Evolutionary conservation across 2,113 vertebrate species (phyloP).

Genomic region (Phoxinus phoxinus): DNA sequence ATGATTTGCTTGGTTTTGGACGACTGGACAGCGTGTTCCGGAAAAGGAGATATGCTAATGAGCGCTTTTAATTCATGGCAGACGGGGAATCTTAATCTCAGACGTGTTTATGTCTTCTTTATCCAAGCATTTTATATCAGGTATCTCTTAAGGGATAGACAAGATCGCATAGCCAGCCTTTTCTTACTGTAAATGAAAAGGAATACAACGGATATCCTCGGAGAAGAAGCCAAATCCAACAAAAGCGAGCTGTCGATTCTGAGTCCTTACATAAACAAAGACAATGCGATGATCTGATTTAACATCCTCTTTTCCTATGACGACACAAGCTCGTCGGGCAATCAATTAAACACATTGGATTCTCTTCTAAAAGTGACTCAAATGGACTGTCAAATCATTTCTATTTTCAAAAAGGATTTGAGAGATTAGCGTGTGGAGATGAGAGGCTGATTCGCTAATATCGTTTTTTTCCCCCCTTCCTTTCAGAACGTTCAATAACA

Average conservation of each 20-base stretch:
- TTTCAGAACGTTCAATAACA: conserved; percentile 12
- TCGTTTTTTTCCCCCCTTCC: neutral
- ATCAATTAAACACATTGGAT: conserved; percentile 47
- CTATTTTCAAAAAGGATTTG: conserved; percentile 33
- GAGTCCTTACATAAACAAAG: conserved; percentile 29
- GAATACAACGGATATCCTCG: conserved; percentile 26
- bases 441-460: conserved; percentile 13
- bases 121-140: conserved; percentile 11
- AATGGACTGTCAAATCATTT: conserved; percentile 27
- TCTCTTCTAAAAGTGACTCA: conserved; percentile 31
- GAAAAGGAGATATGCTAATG: neutral
- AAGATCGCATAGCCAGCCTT: neutral
- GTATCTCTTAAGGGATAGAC: conserved; percentile 3
- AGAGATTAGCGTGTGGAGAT: conserved; percentile 22
- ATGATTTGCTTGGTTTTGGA: conserved; percentile 14
- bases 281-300: conserved; percentile 37
- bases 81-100: conserved; percentile 20
- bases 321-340: conserved; percentile 27
- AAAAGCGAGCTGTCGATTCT: conserved; percentile 25
- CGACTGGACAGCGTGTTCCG: neutral
- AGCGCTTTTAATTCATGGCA: neutral
- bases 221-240: conserved; percentile 45
- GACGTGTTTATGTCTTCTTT: neutral
- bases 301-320: conserved; percentile 34
- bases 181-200: conserved; percentile 19